Evolutionary conservation across 1,140 invertebrate species (phyloP).

Genomic region (Lepidurus packardi): DNA sequence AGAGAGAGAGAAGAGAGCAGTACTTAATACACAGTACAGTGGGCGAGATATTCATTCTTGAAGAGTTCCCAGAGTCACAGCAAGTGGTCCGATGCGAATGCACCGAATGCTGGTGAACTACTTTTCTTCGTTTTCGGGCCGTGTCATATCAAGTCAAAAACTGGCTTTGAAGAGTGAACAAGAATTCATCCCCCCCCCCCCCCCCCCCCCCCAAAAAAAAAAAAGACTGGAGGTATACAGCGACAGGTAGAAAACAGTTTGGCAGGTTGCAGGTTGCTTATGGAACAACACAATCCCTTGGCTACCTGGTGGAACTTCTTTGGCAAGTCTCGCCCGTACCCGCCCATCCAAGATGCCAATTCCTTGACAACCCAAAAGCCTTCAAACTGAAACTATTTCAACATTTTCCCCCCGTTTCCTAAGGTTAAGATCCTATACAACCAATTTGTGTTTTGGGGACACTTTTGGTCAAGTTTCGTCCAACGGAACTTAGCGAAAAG

Average conservation of each 20-base stretch:
- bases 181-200: too few relatives aligned
- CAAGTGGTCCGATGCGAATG: background rate
- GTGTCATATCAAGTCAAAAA: slow-evolving; percentile 15
- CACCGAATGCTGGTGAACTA: background rate
- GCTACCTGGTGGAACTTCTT: background rate
- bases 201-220: background rate
- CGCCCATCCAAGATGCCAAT: slow-evolving; percentile 8
- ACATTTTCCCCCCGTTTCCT: background rate
- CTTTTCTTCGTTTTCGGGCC: background rate
- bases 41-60: background rate
- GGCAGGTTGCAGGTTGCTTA: slow-evolving; percentile 3
- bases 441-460: too few relatives aligned
- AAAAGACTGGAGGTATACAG: too few relatives aligned
- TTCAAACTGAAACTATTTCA: background rate
- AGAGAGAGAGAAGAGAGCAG: background rate
- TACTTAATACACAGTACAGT: background rate
- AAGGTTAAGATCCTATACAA: too few relatives aligned
- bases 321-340: background rate
- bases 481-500: background rate
- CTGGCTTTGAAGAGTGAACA: background rate
- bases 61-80: background rate
- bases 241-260: too few relatives aligned
- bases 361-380: background rate
- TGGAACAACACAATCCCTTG: background rate
- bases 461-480: too few relatives aligned